Conservation (phyloP, 2,113 vertebrate genomes). For the Etheostoma spectabile region DNA sequence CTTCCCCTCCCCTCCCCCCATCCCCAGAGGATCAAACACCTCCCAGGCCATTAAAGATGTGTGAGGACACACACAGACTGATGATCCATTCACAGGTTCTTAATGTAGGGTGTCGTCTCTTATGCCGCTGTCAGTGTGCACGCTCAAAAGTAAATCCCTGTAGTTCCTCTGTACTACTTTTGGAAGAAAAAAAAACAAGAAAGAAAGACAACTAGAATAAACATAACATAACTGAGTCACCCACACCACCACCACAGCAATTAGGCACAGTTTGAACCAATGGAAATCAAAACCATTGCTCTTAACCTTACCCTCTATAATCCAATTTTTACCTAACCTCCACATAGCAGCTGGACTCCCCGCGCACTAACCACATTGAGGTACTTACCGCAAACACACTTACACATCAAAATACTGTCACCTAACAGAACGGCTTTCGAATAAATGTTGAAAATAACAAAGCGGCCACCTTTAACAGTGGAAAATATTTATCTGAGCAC, state of each 20-base stretch:
- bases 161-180: conserved; percentile 2
- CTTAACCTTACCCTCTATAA: conserved; percentile 65
- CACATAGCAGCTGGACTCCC: conserved; percentile 68
- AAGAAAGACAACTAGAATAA: conserved; percentile 59
- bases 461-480: conserved; percentile 65
- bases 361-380: conserved; percentile 52
- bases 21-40: conserved; percentile 63
- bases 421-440: conserved; percentile 66
- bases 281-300: conserved; percentile 71
- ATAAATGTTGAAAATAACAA: conserved; percentile 77
- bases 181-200: conserved; percentile 11
- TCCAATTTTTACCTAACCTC: conserved; percentile 67
- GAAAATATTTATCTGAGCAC: conserved; percentile 77
- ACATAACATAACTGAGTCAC: conserved; percentile 72
- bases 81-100: conserved; percentile 63
- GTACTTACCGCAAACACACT: conserved; percentile 62
- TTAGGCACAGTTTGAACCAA: conserved; percentile 73
- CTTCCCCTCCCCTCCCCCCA: conserved; percentile 24
- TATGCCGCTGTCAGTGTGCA: conserved; percentile 24
- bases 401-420: conserved; percentile 73
- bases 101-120: conserved; percentile 31
- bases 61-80: conserved; percentile 57
- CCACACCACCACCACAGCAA: conserved; percentile 73
- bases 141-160: conserved; percentile 6
- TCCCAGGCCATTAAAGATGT: conserved; percentile 50